Percentiles rank a stretch among this genome's conserved stretches.
Evolutionary conservation across 2,797 vertebrate species (phyloP).

Genomic region (Pelodytes ibericus): DNA sequence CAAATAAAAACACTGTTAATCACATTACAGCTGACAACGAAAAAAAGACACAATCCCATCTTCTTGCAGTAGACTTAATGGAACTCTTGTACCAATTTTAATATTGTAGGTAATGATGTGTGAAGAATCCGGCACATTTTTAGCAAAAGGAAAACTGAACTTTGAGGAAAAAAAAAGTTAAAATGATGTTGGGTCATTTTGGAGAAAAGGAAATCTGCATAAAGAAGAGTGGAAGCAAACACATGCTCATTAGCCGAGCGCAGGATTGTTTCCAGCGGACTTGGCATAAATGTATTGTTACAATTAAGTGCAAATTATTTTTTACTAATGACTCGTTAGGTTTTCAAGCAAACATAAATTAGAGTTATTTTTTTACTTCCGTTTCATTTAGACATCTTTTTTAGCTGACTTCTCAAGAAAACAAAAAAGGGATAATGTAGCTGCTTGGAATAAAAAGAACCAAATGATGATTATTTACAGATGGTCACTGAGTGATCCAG

Average conservation of each 20-base stretch:
- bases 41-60: slow-evolving; percentile 9
- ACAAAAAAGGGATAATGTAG: background rate
- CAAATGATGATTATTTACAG: slow-evolving; percentile 1
- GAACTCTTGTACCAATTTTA: slow-evolving; percentile 7
- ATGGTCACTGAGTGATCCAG: background rate
- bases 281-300: slow-evolving; percentile 14
- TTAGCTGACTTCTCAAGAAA: slow-evolving; percentile 15
- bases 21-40: slow-evolving; percentile 4
- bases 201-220: slow-evolving; percentile 4
- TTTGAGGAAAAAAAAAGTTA: slow-evolving; percentile 14
- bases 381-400: slow-evolving; percentile 1
- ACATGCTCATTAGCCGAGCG: slow-evolving; percentile 14
- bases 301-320: slow-evolving; percentile 22
- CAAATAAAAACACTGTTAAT: slow-evolving; percentile 9
- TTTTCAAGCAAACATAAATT: slow-evolving; percentile 23
- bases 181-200: background rate
- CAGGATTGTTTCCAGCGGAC: background rate
- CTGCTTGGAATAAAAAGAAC: background rate
- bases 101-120: slow-evolving; percentile 13
- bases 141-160: slow-evolving; percentile 6
- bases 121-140: background rate
- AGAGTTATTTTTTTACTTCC: slow-evolving; percentile 16
- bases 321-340: slow-evolving; percentile 21
- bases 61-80: slow-evolving; percentile 29
- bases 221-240: slow-evolving; percentile 9